These are phyloP conservation scores for Chionodraco myersi DNA, from an alignment of 2,113 vertebrate species.

Conservation along the genomic window DNA sequence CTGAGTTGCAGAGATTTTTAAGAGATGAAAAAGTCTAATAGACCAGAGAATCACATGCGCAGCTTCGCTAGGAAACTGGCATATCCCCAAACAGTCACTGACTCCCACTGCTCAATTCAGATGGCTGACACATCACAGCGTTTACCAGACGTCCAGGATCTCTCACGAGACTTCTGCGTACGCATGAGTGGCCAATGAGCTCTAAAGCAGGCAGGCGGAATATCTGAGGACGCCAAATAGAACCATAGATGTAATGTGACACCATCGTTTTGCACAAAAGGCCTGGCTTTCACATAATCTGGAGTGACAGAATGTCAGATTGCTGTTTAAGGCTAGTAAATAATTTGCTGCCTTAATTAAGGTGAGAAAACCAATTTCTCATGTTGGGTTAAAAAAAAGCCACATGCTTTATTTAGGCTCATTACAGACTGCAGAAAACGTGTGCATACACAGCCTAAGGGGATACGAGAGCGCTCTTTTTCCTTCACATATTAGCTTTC, in stretches of 20 bases:
- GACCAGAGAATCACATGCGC: conserved; percentile 17
- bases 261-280: conserved; percentile 23
- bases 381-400: neutral
- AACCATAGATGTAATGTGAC: neutral
- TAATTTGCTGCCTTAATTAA: neutral
- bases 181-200: conserved; percentile 1
- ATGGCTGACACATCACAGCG: conserved; percentile 28
- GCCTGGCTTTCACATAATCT: conserved; percentile 10
- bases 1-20: conserved; percentile 10
- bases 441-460: neutral
- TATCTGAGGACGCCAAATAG: neutral
- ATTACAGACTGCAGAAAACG: conserved; percentile 2
- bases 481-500: conserved; percentile 17
- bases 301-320: conserved; percentile 3
- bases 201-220: neutral
- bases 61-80: conserved; percentile 31
- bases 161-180: conserved; percentile 13
- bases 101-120: conserved; percentile 45
- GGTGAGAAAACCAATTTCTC: neutral
- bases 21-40: conserved; percentile 45
- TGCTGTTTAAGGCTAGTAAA: neutral
- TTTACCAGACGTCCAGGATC: conserved; percentile 19
- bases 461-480: neutral
- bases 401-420: conserved; percentile 19
- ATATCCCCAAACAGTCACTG: conserved; percentile 3